A percentile compares a stretch with the other conserved stretches of the same genome.
Conservation (phyloP, 2,113 vertebrate species). For the Amia ocellicauda region DNA sequence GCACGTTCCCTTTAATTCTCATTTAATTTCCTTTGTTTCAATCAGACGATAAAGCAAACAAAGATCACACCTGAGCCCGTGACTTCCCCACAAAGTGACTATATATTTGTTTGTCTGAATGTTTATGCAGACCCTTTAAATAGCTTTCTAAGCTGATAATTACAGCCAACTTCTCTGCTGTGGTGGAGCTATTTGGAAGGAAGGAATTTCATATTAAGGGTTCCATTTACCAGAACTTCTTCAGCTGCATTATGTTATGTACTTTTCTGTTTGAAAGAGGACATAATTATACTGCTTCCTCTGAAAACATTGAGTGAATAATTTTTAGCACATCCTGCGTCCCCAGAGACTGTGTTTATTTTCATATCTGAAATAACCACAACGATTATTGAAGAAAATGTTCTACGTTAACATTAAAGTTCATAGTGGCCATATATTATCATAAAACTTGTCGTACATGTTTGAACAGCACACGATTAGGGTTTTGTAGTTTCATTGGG, state of each 20-base stretch:
- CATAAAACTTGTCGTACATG: not conserved
- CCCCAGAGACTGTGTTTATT: not conserved
- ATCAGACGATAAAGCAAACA: too few relatives aligned
- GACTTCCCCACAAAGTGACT: not conserved
- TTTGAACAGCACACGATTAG: too few relatives aligned
- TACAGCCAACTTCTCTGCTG: conserved; percentile 32
- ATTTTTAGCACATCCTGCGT: too few relatives aligned
- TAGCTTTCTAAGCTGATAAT: conserved; percentile 29
- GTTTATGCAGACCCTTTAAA: conserved; percentile 32
- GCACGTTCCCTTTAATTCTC: too few relatives aligned
- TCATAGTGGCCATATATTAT: not conserved
- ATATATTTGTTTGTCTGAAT: conserved; percentile 26
- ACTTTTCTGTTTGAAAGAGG: not conserved
- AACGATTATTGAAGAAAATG: conserved; percentile 4
- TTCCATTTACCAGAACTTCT: conserved; percentile 15
- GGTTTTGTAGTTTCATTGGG: too few relatives aligned
- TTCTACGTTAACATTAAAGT: not conserved
- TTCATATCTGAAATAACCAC: not conserved
- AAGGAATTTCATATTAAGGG: conserved; percentile 15
- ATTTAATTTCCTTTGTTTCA: too few relatives aligned
- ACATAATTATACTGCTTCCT: conserved; percentile 11
- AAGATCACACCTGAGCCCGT: conserved; percentile 13
- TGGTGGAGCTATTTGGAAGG: conserved; percentile 17
- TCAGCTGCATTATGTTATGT: not conserved
- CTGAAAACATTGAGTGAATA: not conserved